Evolutionary conservation across 1,140 invertebrate genomes (phyloP).

Genomic region (Goniozus legneri): DNA sequence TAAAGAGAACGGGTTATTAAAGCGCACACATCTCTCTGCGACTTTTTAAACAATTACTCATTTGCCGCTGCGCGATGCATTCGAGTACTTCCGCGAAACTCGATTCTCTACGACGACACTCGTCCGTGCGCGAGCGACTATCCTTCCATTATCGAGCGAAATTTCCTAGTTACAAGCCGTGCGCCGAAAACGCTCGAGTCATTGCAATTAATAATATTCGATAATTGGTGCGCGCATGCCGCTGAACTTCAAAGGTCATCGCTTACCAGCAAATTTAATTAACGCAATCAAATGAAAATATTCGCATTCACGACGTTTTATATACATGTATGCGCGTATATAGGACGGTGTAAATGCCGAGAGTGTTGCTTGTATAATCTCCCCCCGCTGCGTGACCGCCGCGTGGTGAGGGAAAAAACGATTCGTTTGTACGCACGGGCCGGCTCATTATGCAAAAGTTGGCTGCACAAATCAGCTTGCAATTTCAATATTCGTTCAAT

Average conservation of each 20-base stretch:
- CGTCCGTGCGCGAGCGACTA: too few species aligned
- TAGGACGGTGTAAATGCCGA: constrained; percentile 3
- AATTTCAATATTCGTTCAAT: constrained; percentile 37
- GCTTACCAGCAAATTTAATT: constrained; percentile 39
- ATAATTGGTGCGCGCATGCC: constrained; percentile 31
- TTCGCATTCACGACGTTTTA: constrained; percentile 13
- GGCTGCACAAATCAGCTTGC: constrained; percentile 27
- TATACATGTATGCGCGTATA: constrained; percentile 6
- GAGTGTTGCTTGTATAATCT: constrained; percentile 1
- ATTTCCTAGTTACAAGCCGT: too few species aligned
- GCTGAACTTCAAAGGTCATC: constrained; percentile 44
- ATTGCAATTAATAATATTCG: constrained; percentile 35
- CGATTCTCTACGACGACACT: too few species aligned
- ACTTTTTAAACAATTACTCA: too few species aligned
- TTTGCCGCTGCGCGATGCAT: too few species aligned
- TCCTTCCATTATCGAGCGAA: not conserved
- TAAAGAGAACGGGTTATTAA: too few species aligned
- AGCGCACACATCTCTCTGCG: too few species aligned
- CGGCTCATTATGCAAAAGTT: constrained; percentile 46
- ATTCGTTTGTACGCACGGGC: constrained; percentile 11
- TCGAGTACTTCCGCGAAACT: too few species aligned
- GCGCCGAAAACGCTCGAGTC: too few species aligned
- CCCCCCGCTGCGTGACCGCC: constrained; percentile 4
- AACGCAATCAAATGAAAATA: constrained; percentile 49
- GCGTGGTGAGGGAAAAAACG: too few species aligned